Percentiles rank a stretch among this genome's conserved stretches.
Conservation (phyloP, 2,797 vertebrate species). For the Typhlichthys subterraneus region DNA sequence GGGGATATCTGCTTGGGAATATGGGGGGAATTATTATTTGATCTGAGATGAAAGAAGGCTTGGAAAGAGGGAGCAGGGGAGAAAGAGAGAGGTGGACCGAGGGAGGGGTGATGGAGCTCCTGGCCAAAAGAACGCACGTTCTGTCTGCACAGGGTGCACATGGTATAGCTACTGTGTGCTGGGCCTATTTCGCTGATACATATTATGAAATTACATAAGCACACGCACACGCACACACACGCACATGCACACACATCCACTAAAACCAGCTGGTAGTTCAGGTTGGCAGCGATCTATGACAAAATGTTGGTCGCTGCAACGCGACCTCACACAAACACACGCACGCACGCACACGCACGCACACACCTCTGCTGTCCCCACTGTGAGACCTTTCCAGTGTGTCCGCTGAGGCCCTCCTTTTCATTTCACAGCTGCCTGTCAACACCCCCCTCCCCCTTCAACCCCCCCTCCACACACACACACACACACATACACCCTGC, state of each 20-base stretch:
- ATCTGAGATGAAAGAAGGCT: constrained; percentile 74
- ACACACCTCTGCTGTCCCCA: constrained; percentile 28
- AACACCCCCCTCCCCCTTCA: constrained; percentile 85
- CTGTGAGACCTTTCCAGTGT: constrained; percentile 63
- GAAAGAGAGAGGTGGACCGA: constrained; percentile 45
- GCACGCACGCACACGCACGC: background rate
- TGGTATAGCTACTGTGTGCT: no score
- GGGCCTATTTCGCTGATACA: no score
- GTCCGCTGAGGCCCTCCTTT: constrained; percentile 67
- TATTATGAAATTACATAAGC: no score
- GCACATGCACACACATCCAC: no score
- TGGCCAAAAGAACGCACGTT: constrained; percentile 37
- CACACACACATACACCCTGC: constrained; percentile 57
- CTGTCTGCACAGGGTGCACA: background rate
- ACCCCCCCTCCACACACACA: constrained; percentile 69
- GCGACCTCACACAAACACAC: constrained; percentile 1
- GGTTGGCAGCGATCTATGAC: no score
- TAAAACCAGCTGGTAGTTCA: no score
- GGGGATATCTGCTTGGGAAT: constrained; percentile 60
- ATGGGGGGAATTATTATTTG: constrained; percentile 78
- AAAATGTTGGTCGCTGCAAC: constrained; percentile 1
- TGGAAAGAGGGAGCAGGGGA: constrained; percentile 52
- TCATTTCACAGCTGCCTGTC: constrained; percentile 94
- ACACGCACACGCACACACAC: no score
- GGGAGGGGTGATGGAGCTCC: constrained; percentile 30